Evolutionary conservation across 1,140 invertebrate species (phyloP).

Genomic region (Hylaeus anthracinus): DNA sequence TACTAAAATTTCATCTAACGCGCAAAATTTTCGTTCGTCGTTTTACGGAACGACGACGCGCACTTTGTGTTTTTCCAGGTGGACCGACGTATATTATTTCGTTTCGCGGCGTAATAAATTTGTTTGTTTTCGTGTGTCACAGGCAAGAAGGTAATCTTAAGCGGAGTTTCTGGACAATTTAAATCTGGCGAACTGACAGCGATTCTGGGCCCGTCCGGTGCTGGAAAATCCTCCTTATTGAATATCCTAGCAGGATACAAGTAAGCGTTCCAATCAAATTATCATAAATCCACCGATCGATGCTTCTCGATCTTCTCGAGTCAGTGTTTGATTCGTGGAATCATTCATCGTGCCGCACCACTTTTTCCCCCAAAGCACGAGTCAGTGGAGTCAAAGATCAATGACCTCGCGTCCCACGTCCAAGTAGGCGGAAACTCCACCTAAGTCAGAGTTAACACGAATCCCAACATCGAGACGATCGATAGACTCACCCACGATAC

Average conservation of each 20-base stretch:
- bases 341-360: not conserved
- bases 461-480: constrained; percentile 9
- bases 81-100: too few relatives aligned
- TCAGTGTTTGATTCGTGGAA: too few relatives aligned
- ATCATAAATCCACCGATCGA: too few relatives aligned
- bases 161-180: constrained; percentile 87
- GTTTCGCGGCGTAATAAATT: not conserved
- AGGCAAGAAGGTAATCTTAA: constrained; percentile 87
- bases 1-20: too few relatives aligned
- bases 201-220: constrained; percentile 93
- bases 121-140: constrained; percentile 57
- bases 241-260: constrained; percentile 93
- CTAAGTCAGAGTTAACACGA: not conserved
- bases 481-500: not conserved
- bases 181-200: constrained; percentile 89
- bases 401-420: constrained; percentile 55
- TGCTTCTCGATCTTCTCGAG: too few relatives aligned
- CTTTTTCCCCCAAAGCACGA: not conserved
- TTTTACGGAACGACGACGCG: too few relatives aligned
- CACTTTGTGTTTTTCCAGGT: too few relatives aligned
- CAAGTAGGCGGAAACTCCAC: not conserved
- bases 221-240: constrained; percentile 94
- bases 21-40: not conserved
- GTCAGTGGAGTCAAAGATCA: constrained; percentile 19
- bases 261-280: constrained; percentile 78